These are phyloP conservation scores for Daktulosphaira vitifoliae DNA, from an alignment of 1,140 invertebrate species.

Conservation along the genomic window DNA sequence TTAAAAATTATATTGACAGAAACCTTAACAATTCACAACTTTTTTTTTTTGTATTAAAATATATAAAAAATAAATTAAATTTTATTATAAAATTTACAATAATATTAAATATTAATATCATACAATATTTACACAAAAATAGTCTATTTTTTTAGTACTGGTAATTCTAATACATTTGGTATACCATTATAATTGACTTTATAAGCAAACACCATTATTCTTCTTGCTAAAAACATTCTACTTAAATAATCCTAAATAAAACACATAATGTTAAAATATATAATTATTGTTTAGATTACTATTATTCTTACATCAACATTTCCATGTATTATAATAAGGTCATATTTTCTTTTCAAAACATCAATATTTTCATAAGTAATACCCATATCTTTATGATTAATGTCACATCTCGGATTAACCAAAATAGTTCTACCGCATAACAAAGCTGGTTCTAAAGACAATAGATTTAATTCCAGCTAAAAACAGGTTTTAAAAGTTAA, in stretches of 20 bases:
- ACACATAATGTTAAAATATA: background rate
- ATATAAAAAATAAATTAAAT: too few relatives aligned
- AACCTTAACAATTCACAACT: too few relatives aligned
- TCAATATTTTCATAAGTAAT: conserved; percentile 17
- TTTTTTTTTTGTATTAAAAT: too few relatives aligned
- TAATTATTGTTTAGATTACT: too few relatives aligned
- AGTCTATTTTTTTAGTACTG: background rate
- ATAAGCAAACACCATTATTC: conserved; percentile 11
- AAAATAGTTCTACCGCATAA: conserved; percentile 23
- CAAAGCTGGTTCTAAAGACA: conserved; percentile 11
- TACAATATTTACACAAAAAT: too few relatives aligned
- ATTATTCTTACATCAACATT: too few relatives aligned
- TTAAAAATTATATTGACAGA: too few relatives aligned
- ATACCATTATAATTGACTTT: conserved; percentile 12
- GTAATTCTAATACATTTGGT: conserved; percentile 15
- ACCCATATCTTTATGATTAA: conserved; percentile 10
- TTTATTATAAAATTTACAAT: too few relatives aligned
- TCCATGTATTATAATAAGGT: too few relatives aligned
- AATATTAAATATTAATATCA: too few relatives aligned
- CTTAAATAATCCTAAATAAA: conserved; percentile 14
- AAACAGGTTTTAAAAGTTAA: too few relatives aligned
- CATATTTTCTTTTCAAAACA: background rate
- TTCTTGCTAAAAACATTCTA: conserved; percentile 17
- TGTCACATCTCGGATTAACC: conserved; percentile 9
- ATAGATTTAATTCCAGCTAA: conserved; percentile 13